These are phyloP conservation scores for Stichodactyla mertensii DNA, from an alignment of 64 coral and sea anemone species.

Conservation along the genomic window DNA sequence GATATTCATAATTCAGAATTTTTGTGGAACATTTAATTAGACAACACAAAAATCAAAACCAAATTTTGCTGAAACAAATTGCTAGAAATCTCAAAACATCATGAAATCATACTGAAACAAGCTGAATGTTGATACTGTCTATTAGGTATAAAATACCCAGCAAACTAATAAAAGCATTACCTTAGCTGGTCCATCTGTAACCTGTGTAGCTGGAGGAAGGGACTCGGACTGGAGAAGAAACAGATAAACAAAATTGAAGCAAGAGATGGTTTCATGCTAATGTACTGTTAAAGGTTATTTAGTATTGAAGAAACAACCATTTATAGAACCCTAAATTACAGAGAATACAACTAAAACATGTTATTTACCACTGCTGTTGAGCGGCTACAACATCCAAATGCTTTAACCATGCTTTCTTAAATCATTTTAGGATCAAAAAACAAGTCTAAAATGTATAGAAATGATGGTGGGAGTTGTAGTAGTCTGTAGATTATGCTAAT, in stretches of 20 bases:
- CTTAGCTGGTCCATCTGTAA: neutral
- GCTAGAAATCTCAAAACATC: neutral
- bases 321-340: neutral
- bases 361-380: slow-evolving; percentile 29
- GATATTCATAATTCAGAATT: neutral
- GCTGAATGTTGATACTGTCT: neutral
- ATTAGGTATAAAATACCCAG: neutral
- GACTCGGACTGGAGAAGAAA: neutral
- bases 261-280: neutral
- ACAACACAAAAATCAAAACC: neutral
- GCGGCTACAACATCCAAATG: slow-evolving; percentile 30
- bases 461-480: neutral
- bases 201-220: neutral
- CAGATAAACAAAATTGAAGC: slow-evolving; percentile 2
- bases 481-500: slow-evolving; percentile 35
- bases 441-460: neutral
- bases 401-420: slow-evolving; percentile 18
- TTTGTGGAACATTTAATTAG: neutral
- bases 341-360: neutral
- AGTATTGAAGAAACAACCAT: neutral
- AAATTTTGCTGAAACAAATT: neutral
- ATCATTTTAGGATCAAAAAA: slow-evolving; percentile 21
- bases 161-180: neutral
- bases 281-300: neutral
- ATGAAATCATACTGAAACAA: neutral